A percentile compares a stretch with the other conserved stretches of the same genome.
These are phyloP conservation scores for Sussaba pulchella DNA, from an alignment of 2,888 invertebrate genomes.

Conservation along the genomic window DNA sequence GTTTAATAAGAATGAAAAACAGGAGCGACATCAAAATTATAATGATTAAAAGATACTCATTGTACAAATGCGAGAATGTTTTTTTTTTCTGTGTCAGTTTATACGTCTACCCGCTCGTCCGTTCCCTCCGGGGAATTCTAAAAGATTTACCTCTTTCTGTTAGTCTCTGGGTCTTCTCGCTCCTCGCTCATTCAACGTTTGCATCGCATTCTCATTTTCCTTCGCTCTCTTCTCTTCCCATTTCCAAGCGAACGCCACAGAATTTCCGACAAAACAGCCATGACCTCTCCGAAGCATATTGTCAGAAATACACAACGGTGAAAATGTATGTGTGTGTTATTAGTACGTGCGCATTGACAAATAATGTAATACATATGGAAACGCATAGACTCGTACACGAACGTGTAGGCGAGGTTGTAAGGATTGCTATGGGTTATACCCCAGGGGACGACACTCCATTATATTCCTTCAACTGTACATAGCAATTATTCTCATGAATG, in stretches of 20 bases:
- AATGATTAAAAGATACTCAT: slow-evolving; percentile 21
- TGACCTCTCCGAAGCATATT: slow-evolving; percentile 41
- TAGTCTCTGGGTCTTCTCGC: slow-evolving; percentile 9
- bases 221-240: slow-evolving; percentile 28
- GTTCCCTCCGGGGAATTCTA: slow-evolving; percentile 45
- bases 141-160: slow-evolving; percentile 19
- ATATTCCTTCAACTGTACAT: slow-evolving; percentile 68
- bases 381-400: not conserved
- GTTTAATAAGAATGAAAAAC: not conserved
- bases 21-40: slow-evolving; percentile 10
- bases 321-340: slow-evolving; percentile 19
- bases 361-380: not conserved
- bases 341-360: not conserved
- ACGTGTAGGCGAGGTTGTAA: slow-evolving; percentile 35
- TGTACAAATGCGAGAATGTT: slow-evolving; percentile 19
- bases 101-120: slow-evolving; percentile 14
- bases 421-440: slow-evolving; percentile 53
- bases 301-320: slow-evolving; percentile 8
- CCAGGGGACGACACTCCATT: slow-evolving; percentile 63
- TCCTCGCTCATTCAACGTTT: not conserved
- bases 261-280: slow-evolving; percentile 40
- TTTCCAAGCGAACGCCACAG: slow-evolving; percentile 25
- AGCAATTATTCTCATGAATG: slow-evolving; percentile 73
- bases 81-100: slow-evolving; percentile 12
- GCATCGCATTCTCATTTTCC: not conserved